Percentiles rank a stretch among this genome's conserved stretches.
Evolutionary conservation across 2,113 vertebrate genomes (phyloP).

Genomic region (Ramphastos sulfuratus): DNA sequence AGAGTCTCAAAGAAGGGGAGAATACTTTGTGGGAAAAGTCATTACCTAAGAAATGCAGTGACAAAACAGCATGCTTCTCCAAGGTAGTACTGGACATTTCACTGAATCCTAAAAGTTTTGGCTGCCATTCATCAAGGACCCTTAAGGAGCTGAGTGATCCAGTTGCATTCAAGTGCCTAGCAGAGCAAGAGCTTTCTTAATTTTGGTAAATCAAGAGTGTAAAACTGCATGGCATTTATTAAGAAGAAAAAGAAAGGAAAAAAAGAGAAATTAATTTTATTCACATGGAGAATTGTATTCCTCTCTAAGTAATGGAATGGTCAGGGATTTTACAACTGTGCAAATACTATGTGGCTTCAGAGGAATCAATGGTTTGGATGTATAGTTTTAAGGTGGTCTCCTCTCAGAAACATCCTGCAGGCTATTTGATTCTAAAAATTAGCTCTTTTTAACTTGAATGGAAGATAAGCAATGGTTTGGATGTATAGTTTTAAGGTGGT

Average conservation of each 20-base stretch:
- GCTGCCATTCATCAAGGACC: background rate
- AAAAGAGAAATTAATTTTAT: background rate
- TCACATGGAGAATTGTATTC: background rate
- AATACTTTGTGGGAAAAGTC: conserved; percentile 21
- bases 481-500: no score
- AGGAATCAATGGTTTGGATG: background rate
- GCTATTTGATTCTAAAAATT: background rate
- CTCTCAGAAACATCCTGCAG: background rate
- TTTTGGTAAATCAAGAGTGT: background rate
- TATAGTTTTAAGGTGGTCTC: background rate
- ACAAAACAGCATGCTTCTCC: conserved; percentile 31
- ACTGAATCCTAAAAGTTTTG: conserved; percentile 47
- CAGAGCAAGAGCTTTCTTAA: conserved; percentile 29
- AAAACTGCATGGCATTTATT: background rate
- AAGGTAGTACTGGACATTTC: conserved; percentile 19
- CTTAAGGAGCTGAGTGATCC: conserved; percentile 15
- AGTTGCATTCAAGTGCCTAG: background rate
- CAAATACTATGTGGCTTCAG: background rate
- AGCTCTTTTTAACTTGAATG: no score
- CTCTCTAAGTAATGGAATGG: background rate
- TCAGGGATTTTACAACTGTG: background rate
- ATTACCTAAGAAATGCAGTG: conserved; percentile 44
- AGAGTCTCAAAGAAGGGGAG: conserved; percentile 10
- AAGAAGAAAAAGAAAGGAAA: background rate
- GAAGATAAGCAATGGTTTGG: no score